Evolutionary conservation across 2,888 invertebrate species (phyloP), one percentile per base, ranked within the genome.

Genomic region (Argyresthia goedartella): DNA sequence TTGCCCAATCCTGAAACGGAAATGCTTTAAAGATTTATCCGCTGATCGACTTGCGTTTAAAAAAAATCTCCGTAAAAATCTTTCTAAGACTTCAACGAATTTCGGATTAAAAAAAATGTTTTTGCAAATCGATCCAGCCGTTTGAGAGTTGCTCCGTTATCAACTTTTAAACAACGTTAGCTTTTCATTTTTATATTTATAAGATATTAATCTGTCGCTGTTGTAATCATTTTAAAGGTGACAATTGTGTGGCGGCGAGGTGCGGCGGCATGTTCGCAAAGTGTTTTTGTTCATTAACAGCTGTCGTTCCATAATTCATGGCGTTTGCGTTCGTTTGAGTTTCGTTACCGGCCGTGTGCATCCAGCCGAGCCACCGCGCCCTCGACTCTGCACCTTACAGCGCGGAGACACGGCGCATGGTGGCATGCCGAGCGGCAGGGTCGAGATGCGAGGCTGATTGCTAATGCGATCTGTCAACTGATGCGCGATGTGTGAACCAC

Each of bases 391-490:
- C 9, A 15, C 44, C 15, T 15, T 44, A 1, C 44, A 1, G 14
- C 44, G 14, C 14, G 3, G 14, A 44, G 7, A 14, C 9, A 44
- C 4, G 44, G n/a, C 39, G 4, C 41, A 36, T 15, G 13, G 16
- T 34, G 25, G 8, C 34, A 35, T 1, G 33, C 44, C 45, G 44
- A 33, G 50, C 42, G 52, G 16, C 50, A 16, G 33, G 25, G 47
- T 11, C 47, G 47, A n/a, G 44, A 3, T 4, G 33, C 47, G 33
- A 9, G 8, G 42, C 57, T 63, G 63, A 63, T 63, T 63, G 61
- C 61, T 63, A 61, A 60, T 59, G 53, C 54, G 56, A 52, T 56
- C 55, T 57, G 61, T 60, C 63, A 63, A 63, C 59, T 51, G 47
- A 48, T 25, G 15, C 45, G 44, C 3, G 25, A 25, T 25, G 25